Conservation (phyloP, 2,113 vertebrate genomes). For the Varanus salvator region DNA sequence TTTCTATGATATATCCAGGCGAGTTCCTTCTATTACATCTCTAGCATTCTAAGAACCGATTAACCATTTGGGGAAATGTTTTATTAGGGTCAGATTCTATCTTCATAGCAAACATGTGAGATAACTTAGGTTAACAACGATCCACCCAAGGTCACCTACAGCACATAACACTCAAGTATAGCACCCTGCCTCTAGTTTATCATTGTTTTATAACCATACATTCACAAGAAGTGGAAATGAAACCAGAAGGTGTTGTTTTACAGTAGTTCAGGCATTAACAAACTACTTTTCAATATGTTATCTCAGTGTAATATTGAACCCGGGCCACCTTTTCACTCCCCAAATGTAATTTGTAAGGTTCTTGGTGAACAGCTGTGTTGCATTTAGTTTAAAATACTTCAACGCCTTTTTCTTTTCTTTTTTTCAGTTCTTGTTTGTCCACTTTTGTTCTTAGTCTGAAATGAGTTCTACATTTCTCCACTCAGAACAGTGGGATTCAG, state of each 20-base stretch:
- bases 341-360: not conserved
- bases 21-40: too few species aligned
- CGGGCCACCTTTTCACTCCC: not conserved
- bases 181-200: not conserved
- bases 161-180: not conserved
- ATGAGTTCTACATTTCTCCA: rapidly evolving
- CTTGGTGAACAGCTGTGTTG: constrained; percentile 7
- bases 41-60: too few species aligned
- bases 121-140: not conserved
- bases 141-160: not conserved
- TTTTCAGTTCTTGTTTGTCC: not conserved
- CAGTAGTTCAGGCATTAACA: not conserved
- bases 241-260: not conserved
- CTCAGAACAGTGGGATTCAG: not conserved
- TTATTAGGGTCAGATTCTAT: not conserved
- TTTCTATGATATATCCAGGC: too few species aligned
- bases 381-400: not conserved
- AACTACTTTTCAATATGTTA: not conserved
- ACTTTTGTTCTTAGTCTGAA: not conserved
- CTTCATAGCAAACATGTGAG: not conserved
- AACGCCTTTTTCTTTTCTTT: constrained; percentile 1
- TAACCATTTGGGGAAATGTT: too few species aligned
- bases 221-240: not conserved
- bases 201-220: not conserved
- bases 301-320: not conserved